Evolutionary conservation across 2,113 vertebrate species (phyloP).

Genomic region (Gyps fulvus): DNA sequence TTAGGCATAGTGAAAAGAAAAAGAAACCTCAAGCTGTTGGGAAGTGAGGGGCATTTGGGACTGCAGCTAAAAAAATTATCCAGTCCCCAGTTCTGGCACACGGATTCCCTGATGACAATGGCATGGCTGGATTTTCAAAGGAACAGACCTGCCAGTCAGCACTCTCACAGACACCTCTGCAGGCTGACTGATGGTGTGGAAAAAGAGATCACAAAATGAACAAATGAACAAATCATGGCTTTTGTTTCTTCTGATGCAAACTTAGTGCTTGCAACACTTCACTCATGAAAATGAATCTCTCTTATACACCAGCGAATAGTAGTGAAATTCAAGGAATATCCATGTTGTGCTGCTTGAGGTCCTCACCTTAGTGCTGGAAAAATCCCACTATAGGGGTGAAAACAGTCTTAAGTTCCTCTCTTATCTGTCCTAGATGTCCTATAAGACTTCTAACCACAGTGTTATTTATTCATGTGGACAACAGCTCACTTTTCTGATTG

Average conservation of each 20-base stretch:
- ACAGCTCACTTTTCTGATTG: not conserved
- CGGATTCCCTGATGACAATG: rapidly evolving
- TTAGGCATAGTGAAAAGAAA: not conserved
- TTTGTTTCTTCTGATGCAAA: not conserved
- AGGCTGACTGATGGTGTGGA: not conserved
- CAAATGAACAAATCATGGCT: not conserved
- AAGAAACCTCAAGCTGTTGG: not conserved
- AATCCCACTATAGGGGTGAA: not conserved
- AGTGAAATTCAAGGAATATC: not conserved
- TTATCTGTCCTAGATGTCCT: not conserved
- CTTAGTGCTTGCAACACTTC: not conserved
- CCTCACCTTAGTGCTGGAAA: not conserved
- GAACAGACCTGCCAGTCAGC: not conserved
- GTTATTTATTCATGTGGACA: not conserved
- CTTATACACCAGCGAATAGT: not conserved
- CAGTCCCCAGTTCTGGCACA: not conserved
- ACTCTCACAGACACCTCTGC: not conserved
- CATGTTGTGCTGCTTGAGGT: not conserved
- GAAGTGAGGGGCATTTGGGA: not conserved
- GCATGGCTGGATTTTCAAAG: not conserved
- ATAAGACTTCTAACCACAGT: not conserved
- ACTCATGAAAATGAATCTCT: not conserved
- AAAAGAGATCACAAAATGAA: not conserved
- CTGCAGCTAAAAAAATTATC: not conserved
- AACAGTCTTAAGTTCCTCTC: not conserved